Conservation (phyloP, 2,113 vertebrate genomes). For the Arothron firmamentum region DNA sequence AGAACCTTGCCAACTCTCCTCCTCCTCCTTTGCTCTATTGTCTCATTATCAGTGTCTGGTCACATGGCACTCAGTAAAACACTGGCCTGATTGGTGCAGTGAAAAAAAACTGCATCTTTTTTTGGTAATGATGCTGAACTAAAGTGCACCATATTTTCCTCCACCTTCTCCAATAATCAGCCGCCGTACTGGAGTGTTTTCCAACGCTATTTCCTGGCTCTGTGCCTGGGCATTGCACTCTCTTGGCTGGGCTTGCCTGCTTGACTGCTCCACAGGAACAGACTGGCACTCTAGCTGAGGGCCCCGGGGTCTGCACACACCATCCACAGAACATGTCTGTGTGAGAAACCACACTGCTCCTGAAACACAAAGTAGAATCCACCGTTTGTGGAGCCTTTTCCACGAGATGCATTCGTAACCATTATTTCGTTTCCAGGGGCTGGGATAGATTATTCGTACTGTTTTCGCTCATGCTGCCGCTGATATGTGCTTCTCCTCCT, state of each 20-base stretch:
- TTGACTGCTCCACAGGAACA: constrained; percentile 76
- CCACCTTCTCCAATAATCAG: constrained; percentile 58
- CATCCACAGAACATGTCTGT: constrained; percentile 66
- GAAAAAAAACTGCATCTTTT: not conserved
- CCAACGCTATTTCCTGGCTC: constrained; percentile 68
- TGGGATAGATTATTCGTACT: not conserved
- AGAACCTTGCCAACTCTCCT: constrained; percentile 52
- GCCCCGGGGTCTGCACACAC: constrained; percentile 66
- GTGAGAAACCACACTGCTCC: constrained; percentile 47
- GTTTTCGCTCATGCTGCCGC: not conserved
- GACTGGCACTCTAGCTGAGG: constrained; percentile 76
- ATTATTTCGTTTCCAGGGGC: not conserved
- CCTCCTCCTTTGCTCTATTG: constrained; percentile 43
- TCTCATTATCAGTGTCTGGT: constrained; percentile 25
- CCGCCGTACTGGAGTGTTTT: constrained; percentile 61
- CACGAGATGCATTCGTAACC: no score
- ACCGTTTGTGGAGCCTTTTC: no score
- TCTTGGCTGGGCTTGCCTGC: constrained; percentile 70
- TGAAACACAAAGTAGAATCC: constrained; percentile 11
- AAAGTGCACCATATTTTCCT: constrained; percentile 17
- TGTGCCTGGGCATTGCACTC: constrained; percentile 62
- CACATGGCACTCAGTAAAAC: constrained; percentile 8
- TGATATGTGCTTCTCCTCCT: constrained; percentile 1
- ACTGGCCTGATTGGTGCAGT: no score
- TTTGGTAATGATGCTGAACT: constrained; percentile 6